Conservation (phyloP, 1,140 invertebrate genomes). For the Nephila pilipes region DNA sequence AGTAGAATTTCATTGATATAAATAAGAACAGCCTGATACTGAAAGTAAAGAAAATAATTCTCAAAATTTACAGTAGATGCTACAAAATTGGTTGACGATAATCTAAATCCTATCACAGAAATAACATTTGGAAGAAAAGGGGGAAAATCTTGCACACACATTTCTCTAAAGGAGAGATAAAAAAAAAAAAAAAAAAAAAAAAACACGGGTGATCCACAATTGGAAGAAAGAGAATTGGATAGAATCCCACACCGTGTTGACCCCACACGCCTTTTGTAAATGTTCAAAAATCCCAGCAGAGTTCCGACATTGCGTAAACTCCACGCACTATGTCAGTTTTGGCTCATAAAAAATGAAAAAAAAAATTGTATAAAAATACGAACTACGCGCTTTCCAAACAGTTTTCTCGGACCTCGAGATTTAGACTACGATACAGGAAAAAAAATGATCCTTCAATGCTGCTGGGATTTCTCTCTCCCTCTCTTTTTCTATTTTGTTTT, state of each 20-base stretch:
- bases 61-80: background rate
- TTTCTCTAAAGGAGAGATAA: background rate
- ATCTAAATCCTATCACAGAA: conserved; percentile 51
- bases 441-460: conserved; percentile 20
- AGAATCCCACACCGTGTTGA: conserved; percentile 37
- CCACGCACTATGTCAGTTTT: conserved; percentile 18
- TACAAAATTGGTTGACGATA: conserved; percentile 29
- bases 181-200: too few relatives aligned
- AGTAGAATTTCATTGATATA: conserved; percentile 36
- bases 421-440: conserved; percentile 40
- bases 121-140: background rate
- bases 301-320: conserved; percentile 62
- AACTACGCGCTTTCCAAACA: conserved; percentile 34
- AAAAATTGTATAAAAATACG: background rate
- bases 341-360: conserved; percentile 47
- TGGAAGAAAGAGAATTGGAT: conserved; percentile 56
- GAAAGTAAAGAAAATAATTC: background rate
- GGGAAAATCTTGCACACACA: background rate
- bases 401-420: conserved; percentile 62
- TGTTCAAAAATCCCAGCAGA: conserved; percentile 62
- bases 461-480: background rate
- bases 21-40: conserved; percentile 24
- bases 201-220: background rate
- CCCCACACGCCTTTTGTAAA: conserved; percentile 57
- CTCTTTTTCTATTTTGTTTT: background rate